Conservation (phyloP, 2,113 vertebrate genomes). For the Lepus europaeus region DNA sequence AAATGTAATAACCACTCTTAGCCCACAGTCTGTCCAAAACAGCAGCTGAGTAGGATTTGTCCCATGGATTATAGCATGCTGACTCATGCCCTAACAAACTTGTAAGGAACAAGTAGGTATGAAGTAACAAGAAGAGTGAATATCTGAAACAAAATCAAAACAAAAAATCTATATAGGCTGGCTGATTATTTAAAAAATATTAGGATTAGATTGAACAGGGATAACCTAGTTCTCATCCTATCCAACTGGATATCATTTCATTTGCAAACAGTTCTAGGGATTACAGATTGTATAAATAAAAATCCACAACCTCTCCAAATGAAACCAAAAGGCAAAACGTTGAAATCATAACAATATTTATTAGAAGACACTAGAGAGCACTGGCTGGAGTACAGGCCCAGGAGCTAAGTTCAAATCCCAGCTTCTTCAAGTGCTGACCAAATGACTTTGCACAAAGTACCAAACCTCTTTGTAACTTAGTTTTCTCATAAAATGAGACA, state of each 20-base stretch:
- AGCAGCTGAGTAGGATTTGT: background rate
- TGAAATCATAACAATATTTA: background rate
- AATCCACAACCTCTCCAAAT: background rate
- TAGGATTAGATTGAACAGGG: background rate
- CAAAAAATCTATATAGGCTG: background rate
- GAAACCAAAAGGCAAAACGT: background rate
- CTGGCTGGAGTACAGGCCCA: background rate
- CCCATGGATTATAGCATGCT: background rate
- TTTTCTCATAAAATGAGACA: background rate
- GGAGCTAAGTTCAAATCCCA: background rate
- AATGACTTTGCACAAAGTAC: background rate
- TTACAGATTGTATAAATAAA: background rate
- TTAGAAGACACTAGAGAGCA: background rate
- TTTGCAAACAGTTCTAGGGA: constrained; percentile 5
- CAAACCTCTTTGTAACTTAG: background rate
- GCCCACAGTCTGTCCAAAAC: background rate
- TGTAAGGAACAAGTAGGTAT: background rate
- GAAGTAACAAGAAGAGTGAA: background rate
- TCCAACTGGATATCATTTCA: background rate
- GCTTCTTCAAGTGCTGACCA: background rate
- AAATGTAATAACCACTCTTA: background rate
- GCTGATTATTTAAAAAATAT: constrained; percentile 16
- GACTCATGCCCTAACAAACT: background rate
- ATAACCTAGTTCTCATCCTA: background rate
- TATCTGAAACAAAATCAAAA: background rate